phyloP scores from a whole-genome alignment of 2,113 vertebrate species.

The Eclectus roratus region DNA sequence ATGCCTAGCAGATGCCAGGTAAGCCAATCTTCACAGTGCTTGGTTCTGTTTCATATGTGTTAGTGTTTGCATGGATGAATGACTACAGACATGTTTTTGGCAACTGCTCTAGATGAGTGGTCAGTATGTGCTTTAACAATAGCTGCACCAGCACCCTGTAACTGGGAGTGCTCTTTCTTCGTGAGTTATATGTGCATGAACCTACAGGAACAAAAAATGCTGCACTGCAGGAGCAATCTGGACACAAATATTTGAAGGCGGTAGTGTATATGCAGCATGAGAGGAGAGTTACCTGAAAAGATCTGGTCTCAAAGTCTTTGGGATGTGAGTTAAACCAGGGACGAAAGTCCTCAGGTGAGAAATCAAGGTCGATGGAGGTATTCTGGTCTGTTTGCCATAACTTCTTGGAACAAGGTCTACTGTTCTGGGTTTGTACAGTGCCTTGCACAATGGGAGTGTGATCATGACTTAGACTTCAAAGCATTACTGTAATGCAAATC shows the following conservation, averaged over 20 bases:
- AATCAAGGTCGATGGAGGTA: neutral
- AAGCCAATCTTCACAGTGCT: neutral
- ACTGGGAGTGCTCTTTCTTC: neutral
- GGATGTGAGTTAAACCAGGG: neutral
- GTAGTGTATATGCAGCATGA: fast-evolving
- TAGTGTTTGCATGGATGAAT: neutral
- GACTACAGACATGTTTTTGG: neutral
- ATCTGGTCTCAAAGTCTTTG: neutral
- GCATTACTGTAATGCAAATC: neutral
- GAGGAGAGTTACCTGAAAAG: neutral
- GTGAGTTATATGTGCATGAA: fast-evolving
- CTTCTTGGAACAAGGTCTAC: neutral
- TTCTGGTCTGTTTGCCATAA: neutral
- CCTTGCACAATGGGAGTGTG: neutral
- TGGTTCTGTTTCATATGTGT: neutral
- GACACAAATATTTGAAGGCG: too few relatives aligned
- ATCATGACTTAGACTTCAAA: neutral
- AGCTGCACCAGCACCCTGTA: neutral
- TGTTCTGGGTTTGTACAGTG: neutral
- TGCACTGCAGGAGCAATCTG: neutral
- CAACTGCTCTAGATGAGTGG: neutral
- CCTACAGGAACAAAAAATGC: neutral
- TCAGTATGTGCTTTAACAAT: neutral
- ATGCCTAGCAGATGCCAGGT: fast-evolving
- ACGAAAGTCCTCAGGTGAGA: neutral